Conservation (phyloP, 2,888 invertebrate species). For the Noctua comes region DNA sequence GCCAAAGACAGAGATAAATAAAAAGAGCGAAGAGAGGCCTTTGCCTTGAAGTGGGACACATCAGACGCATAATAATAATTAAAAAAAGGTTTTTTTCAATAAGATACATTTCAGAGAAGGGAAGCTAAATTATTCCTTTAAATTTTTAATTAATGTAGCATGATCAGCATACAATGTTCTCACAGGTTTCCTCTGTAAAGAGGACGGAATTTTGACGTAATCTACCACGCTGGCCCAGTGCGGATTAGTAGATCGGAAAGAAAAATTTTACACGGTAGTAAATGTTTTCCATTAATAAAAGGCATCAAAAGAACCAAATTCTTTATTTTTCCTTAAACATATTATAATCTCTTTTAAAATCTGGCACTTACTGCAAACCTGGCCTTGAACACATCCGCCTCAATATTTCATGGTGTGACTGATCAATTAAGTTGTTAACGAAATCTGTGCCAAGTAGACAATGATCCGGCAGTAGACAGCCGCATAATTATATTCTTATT, state of each 20-base stretch:
- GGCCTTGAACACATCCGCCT: constrained; percentile 34
- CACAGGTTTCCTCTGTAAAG: background rate
- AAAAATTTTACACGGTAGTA: background rate
- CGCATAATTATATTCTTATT: constrained; percentile 50
- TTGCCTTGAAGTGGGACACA: no score
- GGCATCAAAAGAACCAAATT: background rate
- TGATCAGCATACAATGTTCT: background rate
- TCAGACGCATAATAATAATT: no score
- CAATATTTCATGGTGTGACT: constrained; percentile 26
- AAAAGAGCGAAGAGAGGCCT: no score
- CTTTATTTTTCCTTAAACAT: background rate
- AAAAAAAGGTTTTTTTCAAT: background rate
- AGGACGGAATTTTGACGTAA: background rate
- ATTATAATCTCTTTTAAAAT: background rate
- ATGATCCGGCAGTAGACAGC: constrained; percentile 10
- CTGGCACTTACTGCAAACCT: constrained; percentile 21
- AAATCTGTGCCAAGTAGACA: constrained; percentile 49
- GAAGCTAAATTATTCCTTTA: background rate
- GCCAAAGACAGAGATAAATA: no score
- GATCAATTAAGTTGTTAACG: constrained; percentile 41
- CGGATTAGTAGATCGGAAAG: no score
- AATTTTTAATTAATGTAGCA: background rate
- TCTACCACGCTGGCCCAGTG: background rate
- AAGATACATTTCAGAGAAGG: background rate
- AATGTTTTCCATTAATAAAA: background rate